A percentile compares a stretch with the other conserved stretches of the same genome.
These are phyloP conservation scores for Ennomos erosarius DNA, from an alignment of 2,888 invertebrate species.

Conservation along the genomic window DNA sequence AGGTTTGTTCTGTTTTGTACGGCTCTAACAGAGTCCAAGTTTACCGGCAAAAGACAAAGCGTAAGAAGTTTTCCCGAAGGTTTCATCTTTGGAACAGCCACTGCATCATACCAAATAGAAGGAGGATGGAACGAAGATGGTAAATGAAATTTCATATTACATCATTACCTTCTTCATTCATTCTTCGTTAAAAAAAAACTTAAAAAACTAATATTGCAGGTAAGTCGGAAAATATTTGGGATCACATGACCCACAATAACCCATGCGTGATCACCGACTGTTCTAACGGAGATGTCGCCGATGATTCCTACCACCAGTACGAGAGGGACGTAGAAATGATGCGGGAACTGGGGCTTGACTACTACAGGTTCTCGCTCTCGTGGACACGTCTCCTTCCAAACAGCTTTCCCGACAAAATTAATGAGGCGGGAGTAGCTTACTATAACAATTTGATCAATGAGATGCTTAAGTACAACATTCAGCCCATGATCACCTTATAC, in stretches of 20 bases:
- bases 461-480: constrained; percentile 83
- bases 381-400: constrained; percentile 87
- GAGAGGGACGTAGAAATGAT: constrained; percentile 81
- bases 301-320: constrained; percentile 86
- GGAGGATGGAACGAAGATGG: constrained; percentile 81
- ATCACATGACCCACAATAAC: constrained; percentile 77
- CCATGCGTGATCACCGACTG: constrained; percentile 78
- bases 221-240: constrained; percentile 87
- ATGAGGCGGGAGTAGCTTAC: constrained; percentile 68
- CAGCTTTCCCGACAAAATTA: constrained; percentile 82
- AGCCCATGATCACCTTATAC: constrained; percentile 84
- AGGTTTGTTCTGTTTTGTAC: constrained; percentile 25
- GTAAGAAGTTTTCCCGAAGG: constrained; percentile 52
- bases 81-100: constrained; percentile 56
- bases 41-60: constrained; percentile 28
- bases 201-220: constrained; percentile 51
- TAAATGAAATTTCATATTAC: constrained; percentile 43
- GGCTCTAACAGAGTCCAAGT: constrained; percentile 47
- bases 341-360: constrained; percentile 72
- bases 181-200: too few species aligned
- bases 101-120: constrained; percentile 81
- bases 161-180: too few species aligned
- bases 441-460: constrained; percentile 82
- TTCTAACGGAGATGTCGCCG: constrained; percentile 85
- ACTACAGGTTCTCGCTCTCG: constrained; percentile 85